Percentiles rank a stretch among this genome's conserved stretches.
These are phyloP conservation scores for Caenorhabditis macrosperma DNA, from an alignment of 2,888 invertebrate genomes.

Conservation along the genomic window DNA sequence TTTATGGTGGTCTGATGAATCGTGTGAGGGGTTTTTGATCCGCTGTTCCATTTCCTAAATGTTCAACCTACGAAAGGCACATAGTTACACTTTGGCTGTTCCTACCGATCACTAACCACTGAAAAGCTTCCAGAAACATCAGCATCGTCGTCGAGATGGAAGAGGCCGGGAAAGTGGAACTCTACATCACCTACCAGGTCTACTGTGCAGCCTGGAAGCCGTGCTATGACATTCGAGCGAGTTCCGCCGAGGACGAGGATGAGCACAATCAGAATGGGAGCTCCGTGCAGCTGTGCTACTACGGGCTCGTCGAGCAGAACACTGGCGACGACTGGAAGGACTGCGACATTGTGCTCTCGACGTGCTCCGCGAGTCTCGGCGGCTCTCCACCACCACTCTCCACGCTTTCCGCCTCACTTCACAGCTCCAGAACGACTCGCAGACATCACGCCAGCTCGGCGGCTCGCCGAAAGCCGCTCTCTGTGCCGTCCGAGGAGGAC, in stretches of 20 bases:
- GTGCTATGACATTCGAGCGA: constrained; percentile 81
- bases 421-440: constrained; percentile 45
- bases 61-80: too few species aligned
- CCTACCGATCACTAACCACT: too few species aligned
- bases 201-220: constrained; percentile 81
- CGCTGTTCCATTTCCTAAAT: too few species aligned
- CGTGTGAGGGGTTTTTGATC: constrained; percentile 1
- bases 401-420: constrained; percentile 43
- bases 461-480: constrained; percentile 61
- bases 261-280: constrained; percentile 63
- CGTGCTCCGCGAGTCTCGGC: constrained; percentile 81
- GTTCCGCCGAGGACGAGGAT: constrained; percentile 74
- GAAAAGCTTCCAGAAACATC: constrained; percentile 78
- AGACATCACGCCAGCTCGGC: constrained; percentile 66
- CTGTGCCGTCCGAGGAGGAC: constrained; percentile 77
- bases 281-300: constrained; percentile 78
- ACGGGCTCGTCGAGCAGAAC: constrained; percentile 81
- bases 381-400: constrained; percentile 81
- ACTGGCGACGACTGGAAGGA: constrained; percentile 82
- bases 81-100: too few species aligned
- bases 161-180: constrained; percentile 75
- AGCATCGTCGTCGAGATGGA: constrained; percentile 79
- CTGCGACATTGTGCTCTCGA: constrained; percentile 81
- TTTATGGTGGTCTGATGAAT: constrained; percentile 10
- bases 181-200: constrained; percentile 81